Base-by-base conservation (phyloP, 1,140 invertebrate species). In the Hydropsyche tenuis region DNA sequence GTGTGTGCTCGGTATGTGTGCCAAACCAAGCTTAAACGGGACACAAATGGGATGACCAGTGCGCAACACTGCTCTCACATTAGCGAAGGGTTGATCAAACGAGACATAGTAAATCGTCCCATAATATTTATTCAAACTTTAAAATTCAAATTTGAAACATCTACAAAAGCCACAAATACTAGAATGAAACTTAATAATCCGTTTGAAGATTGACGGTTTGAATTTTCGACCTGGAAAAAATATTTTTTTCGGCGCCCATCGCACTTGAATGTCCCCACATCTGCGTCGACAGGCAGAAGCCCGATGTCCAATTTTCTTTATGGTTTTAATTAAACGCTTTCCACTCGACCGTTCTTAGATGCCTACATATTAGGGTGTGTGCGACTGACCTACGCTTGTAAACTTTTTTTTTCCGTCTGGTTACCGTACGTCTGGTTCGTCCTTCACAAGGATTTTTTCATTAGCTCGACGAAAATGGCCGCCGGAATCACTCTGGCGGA, bases 311-410 rank as follows among this genome's bases (percentile, higher is more conserved):
- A 76, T 78, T 78, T 78, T 78, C 77, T 76, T 78, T 78, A 78
- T 78, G 74, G 77, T 78, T 78, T 78, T 78, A 78, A 78, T 78
- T 78, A 78, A 78, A 76, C 74, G 77, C 69, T 78, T 78, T 78
- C 77, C 77, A 76, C 77, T 75, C 65, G 69, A 75, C 71, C 53
- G 72, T 75, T 68, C 73, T 77, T 69, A 75, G 73, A 75, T 75
- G 73, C 76, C 76, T 75, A 74, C 73, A 77, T 75, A 77, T 74
- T 77, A 77, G 42, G 45, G 37, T 16, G 42, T 30, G 18, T 27
- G 37, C 14, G 18, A 48, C 48, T 16, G 66, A 37, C 73, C 68
- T 20, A 22, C 56, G 22, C 27, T 30, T 23, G 60, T 66, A 12
- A 22, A 22, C 14, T 25, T 71, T 9, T 56, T 11, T 23, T 22